phyloP scores from a whole-genome alignment of 2,113 vertebrate species.

The Gavia stellata region DNA sequence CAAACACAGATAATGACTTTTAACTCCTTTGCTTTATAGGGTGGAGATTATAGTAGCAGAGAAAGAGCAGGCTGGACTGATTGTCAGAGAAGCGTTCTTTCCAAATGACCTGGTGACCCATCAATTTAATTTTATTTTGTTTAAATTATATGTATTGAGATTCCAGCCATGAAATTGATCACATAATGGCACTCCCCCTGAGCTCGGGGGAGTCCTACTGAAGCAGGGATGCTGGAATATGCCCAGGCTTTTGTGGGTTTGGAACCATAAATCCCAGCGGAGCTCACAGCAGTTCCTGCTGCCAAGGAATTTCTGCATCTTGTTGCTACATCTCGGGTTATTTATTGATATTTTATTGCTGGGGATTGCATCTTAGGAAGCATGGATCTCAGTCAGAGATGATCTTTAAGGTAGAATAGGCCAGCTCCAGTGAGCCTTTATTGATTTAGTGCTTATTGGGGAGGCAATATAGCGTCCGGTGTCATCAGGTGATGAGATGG shows the following conservation, averaged over 20 bases:
- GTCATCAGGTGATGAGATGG: background rate
- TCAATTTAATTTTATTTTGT: constrained; percentile 50
- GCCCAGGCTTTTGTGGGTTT: constrained; percentile 12
- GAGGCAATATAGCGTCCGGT: background rate
- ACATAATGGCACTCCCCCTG: constrained; percentile 11
- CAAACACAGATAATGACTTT: constrained; percentile 27
- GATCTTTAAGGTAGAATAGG: background rate
- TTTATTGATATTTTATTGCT: constrained; percentile 42
- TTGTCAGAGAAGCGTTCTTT: background rate
- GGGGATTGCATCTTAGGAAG: background rate
- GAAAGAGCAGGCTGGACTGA: background rate
- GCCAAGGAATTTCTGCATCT: constrained; percentile 27
- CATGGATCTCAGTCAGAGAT: background rate
- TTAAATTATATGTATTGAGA: constrained; percentile 52
- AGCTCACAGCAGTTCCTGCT: background rate
- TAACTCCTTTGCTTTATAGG: background rate
- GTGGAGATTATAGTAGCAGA: constrained; percentile 1
- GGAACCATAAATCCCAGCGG: constrained; percentile 1
- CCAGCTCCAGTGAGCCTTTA: background rate
- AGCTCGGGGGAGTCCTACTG: background rate
- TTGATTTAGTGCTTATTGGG: constrained; percentile 28
- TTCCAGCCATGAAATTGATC: constrained; percentile 58
- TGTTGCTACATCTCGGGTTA: background rate
- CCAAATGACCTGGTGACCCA: constrained; percentile 35
- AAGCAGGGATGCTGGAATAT: constrained; percentile 9